Percentiles rank a stretch among this genome's conserved stretches.
Evolutionary conservation across 1,140 invertebrate species (phyloP).

Genomic region (Drosophila albomicans): DNA sequence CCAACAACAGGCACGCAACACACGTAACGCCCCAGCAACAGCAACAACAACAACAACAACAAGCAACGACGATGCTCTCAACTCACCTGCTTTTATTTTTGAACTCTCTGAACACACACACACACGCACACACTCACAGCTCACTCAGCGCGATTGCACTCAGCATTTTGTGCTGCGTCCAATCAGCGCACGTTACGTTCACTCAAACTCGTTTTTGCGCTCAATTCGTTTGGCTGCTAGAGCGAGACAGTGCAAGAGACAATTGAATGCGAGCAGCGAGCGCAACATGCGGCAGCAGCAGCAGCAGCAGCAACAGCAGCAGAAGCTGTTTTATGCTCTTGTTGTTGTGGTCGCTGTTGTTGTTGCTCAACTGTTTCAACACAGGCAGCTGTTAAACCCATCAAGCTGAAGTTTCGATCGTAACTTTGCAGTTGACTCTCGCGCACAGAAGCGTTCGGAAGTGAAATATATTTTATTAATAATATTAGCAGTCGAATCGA

Average conservation of each 20-base stretch:
- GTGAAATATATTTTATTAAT: slow-evolving; percentile 85
- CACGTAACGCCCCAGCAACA: slow-evolving; percentile 66
- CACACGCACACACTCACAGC: not conserved
- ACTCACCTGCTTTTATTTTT: slow-evolving; percentile 35
- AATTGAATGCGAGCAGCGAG: slow-evolving; percentile 45
- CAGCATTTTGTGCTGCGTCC: slow-evolving; percentile 40
- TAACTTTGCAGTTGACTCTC: slow-evolving; percentile 85
- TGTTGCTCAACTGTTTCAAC: slow-evolving; percentile 58
- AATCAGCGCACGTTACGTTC: slow-evolving; percentile 65
- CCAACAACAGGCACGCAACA: slow-evolving; percentile 25
- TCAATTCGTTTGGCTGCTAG: slow-evolving; percentile 39
- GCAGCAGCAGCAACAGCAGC: slow-evolving; percentile 40
- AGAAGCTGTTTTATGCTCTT: slow-evolving; percentile 65
- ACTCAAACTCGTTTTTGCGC: slow-evolving; percentile 66
- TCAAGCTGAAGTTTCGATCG: slow-evolving; percentile 85
- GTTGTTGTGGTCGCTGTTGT: slow-evolving; percentile 32
- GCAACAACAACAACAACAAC: slow-evolving; percentile 21
- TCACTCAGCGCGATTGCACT: not conserved
- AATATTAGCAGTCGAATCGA: slow-evolving; percentile 69
- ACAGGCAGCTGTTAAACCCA: slow-evolving; percentile 82
- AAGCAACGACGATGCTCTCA: slow-evolving; percentile 4
- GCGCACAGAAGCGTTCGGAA: slow-evolving; percentile 85
- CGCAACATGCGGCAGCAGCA: slow-evolving; percentile 13
- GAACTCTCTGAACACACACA: slow-evolving; percentile 15
- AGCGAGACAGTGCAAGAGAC: slow-evolving; percentile 51